phyloP scores from a whole-genome alignment of 2,113 vertebrate species.

The Myxocyprinus asiaticus region DNA sequence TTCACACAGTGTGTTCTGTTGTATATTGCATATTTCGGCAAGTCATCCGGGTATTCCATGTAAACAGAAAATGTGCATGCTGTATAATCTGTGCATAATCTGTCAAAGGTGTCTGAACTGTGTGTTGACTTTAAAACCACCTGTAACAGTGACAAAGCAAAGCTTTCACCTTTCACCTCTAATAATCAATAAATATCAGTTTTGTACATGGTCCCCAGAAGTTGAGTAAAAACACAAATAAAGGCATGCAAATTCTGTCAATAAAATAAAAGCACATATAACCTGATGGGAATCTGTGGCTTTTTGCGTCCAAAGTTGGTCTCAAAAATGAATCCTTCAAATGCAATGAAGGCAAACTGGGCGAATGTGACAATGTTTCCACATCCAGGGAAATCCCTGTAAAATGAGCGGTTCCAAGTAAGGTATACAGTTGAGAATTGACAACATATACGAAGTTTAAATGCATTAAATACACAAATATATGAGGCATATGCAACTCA shows the following conservation, averaged over 20 bases:
- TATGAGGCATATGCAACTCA: slow-evolving; percentile 57
- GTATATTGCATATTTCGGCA: too few species aligned
- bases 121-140: too few species aligned
- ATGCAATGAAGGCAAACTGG: slow-evolving; percentile 91
- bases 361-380: slow-evolving; percentile 96
- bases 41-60: too few species aligned
- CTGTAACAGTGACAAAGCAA: neutral
- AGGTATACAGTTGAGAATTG: neutral
- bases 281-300: slow-evolving; percentile 54
- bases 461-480: neutral
- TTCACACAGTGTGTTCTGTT: too few species aligned
- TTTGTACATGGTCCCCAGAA: neutral
- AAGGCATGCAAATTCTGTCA: too few species aligned
- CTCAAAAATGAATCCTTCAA: slow-evolving; percentile 93
- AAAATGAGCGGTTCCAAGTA: neutral
- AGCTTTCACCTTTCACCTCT: neutral
- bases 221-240: neutral
- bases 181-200: too few species aligned
- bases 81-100: too few species aligned
- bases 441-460: neutral
- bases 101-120: too few species aligned
- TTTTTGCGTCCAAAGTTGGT: slow-evolving; percentile 86
- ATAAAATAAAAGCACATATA: neutral
- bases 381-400: slow-evolving; percentile 91
- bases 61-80: too few species aligned